Evolutionary conservation across 2,797 vertebrate genomes (phyloP), one percentile per base, ranked within the genome.

Genomic region (Trachops cirrhosus): DNA sequence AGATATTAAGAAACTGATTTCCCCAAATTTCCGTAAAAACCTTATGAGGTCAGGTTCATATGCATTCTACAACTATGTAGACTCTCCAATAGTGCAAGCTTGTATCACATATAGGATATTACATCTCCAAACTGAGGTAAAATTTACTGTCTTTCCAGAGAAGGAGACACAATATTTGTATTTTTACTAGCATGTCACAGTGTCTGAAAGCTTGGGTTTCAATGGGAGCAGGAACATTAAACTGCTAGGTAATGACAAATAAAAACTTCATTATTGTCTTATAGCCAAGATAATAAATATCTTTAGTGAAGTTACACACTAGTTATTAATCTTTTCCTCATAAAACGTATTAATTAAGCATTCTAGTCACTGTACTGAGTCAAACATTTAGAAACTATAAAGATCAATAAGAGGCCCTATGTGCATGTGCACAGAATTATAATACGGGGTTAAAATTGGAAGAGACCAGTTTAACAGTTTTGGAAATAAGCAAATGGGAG

Each of bases 141-240:
- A 96, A 84, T 91, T 32, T 75, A 74, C 44, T 75, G 22, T 7
- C 16, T 84, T 94, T 41, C 32, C 93, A 88, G 22, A 91, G 52
- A 90, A 89, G 93, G 46, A 86, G 52, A 62, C 50, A 54, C 6
- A 34, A 32, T 50, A 52, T 52, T 93, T 73, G 1, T 32, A 68
- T 89, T 96, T 91, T 96, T 67, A 92, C 22, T 90, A 92, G 71
- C 19, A 37, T 92, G 37, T 84, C 67, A 84, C n/a, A n/a, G 15
- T 85, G 77, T 80, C 67, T 16, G 32, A 92, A 96, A 94, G 9
- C 46, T 92, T 87, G 64, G 59, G 48, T 93, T 96, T 88, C 68
- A 59, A n/a, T 59, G 73, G 37, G 79, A 94, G 59, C 62, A 90
- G 39, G 39, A 90, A 62, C 16, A 57, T 54, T 90, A 10, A 77